Evolutionary conservation across 2,797 vertebrate species (phyloP).

Genomic region (Borostomias antarcticus): DNA sequence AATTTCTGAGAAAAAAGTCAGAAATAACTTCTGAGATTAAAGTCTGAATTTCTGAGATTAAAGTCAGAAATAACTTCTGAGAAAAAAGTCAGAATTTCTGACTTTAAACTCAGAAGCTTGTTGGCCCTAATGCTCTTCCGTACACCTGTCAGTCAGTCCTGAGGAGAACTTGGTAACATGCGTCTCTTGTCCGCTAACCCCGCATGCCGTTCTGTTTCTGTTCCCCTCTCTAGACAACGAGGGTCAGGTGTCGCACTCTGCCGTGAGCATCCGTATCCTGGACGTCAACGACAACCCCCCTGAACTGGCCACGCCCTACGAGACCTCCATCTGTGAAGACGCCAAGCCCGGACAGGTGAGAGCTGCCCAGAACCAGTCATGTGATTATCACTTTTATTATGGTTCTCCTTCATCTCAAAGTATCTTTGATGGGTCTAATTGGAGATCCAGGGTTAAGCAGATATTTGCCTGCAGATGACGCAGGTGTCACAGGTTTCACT

Average conservation of each 20-base stretch:
- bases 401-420: neutral
- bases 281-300: slow-evolving; percentile 98
- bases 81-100: no score
- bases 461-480: neutral
- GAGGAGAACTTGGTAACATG: neutral
- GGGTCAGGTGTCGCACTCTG: slow-evolving; percentile 83
- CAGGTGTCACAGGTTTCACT: no score
- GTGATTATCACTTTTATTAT: neutral
- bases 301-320: slow-evolving; percentile 91
- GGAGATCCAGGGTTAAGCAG: neutral
- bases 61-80: no score
- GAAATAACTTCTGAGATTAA: no score
- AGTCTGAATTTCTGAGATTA: no score
- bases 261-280: slow-evolving; percentile 93
- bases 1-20: no score
- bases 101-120: no score
- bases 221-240: slow-evolving; percentile 82
- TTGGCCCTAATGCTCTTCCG: no score
- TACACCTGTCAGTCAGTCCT: neutral
- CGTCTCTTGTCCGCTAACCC: neutral
- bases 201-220: slow-evolving; percentile 1
- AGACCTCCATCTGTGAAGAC: slow-evolving; percentile 94
- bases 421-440: neutral
- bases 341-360: slow-evolving; percentile 95
- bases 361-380: neutral